Conservation (phyloP, 92 coral and sea anemone genomes). For the Porites divaricata region DNA sequence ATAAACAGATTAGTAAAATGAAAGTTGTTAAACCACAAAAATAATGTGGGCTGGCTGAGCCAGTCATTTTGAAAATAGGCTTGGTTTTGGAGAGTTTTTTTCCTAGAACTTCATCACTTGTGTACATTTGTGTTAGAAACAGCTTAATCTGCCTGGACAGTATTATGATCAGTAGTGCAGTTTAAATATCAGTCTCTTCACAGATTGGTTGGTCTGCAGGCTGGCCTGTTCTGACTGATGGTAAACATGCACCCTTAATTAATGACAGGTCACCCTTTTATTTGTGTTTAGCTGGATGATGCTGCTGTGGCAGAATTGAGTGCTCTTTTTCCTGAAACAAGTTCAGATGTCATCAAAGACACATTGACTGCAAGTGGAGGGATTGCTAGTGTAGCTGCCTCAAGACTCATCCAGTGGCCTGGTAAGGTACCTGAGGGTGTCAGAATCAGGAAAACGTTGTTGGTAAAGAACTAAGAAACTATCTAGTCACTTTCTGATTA, state of each 20-base stretch:
- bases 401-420: slow-evolving; percentile 53
- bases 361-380: slow-evolving; percentile 36
- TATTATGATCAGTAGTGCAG: too few relatives aligned
- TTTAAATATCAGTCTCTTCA: too few relatives aligned
- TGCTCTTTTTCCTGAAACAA: slow-evolving; percentile 41
- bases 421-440: slow-evolving; percentile 20
- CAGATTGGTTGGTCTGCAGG: too few relatives aligned
- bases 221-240: too few relatives aligned
- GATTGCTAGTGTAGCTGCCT: slow-evolving; percentile 42
- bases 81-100: too few relatives aligned
- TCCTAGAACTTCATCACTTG: too few relatives aligned
- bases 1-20: too few relatives aligned
- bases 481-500: neutral
- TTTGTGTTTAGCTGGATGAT: slow-evolving; percentile 29
- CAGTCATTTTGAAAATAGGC: too few relatives aligned
- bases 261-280: slow-evolving; percentile 12
- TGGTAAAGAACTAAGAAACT: neutral
- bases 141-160: too few relatives aligned
- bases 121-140: too few relatives aligned
- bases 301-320: slow-evolving; percentile 48
- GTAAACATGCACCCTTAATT: neutral
- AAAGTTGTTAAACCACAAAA: too few relatives aligned
- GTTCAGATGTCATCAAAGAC: slow-evolving; percentile 23
- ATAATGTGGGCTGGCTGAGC: too few relatives aligned
- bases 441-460: slow-evolving; percentile 15